Evolutionary conservation across 2,888 invertebrate genomes (phyloP), one percentile per base, ranked within the genome.

Genomic region (Ochropleura leucogaster): DNA sequence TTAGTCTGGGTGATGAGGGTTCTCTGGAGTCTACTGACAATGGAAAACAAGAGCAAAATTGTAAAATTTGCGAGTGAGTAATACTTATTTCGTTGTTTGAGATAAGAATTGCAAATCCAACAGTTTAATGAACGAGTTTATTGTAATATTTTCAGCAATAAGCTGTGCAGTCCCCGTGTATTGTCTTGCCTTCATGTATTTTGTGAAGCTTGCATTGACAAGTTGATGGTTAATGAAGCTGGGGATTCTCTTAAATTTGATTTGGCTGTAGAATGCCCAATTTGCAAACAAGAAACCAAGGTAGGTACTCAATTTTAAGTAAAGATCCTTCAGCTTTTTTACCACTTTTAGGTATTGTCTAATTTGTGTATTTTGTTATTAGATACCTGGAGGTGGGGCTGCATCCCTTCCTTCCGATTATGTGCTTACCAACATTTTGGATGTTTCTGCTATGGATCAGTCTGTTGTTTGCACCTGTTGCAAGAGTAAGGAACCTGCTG

Each of bases 101-200:
- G 49, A n/a, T 66, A 71, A 20, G 20, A 14, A 47, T 10, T 77
- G 1, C 42, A 18, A 57, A 60, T 47, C 20, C 0, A n/a, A 66
- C 14, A 47, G 40, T n/a, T 59, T 42, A 42, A 46, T 59, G 4
- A 42, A 12, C 14, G 6, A 40, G 3, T 47, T 40, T 51, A 55
- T 44, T 62, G 49, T 69, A 7, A 53, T 62, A 30, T 55, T 95
- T 97, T 85, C 90, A 98, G 97, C 91, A 97, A 97, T 92, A 98
- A 98, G 89, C 97, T 98, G 90, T 97, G 97, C 93, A 97, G 98
- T 92, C 99, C 99, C 78, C 97, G 99, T 87, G 98, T 99, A 84
- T 97, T 99, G 91, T 98, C 98, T 89, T 99, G 99, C 95, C 97
- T 99, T 93, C 99, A 99, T 97, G 98, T 98, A 69, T 99, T 99